Evolutionary conservation across 2,888 invertebrate species (phyloP), one percentile per base, ranked within the genome.

Genomic region (Ischnus inquisitorius): DNA sequence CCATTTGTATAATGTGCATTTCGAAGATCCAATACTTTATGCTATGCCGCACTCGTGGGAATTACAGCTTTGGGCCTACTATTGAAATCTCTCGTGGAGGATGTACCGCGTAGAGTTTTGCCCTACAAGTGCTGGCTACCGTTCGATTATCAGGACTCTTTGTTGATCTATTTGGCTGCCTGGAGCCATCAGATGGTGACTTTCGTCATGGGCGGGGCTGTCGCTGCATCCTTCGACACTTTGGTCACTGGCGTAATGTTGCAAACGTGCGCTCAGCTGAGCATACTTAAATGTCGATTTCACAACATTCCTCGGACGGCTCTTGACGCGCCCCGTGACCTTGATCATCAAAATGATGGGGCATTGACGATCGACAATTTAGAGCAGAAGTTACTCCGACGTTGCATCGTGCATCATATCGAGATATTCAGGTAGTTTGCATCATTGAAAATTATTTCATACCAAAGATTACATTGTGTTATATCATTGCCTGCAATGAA

Each of bases 171-270:
- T 19, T 62, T 25, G 62, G 16, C 16, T 19, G 62, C 62, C 25
- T 62, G 14, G 14, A 62, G 34, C 34, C 83, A 83, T 60, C 79
- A 79, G 71, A 75, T 75, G 16, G 16, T 83, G 1, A 60, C 75
- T 1, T 71, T 76, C 65, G 64, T 43, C n/a, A 39, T 69, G 2
- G 79, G 69, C 3, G 64, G 69, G 3, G 12, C 16, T 6, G 60
- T 88, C 10, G 86, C 86, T 46, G 83, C 86, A 22, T 82, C 82
- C 8, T 85, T 86, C 10, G 88, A 88, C 62, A 85, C 85, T 2
- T 81, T 88, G 6, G 82, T 87, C 2, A 85, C 86, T 14, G 87
- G 87, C 0, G 74, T 86, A 19, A 87, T 82, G 48, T 54, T 88
- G 48, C 82, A 77, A 6, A 77, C 51, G 8, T 87, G 88, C n/a